phyloP scores from a whole-genome alignment of 35 echinoderm and acorn worm genomes.

The Lytechinus pictus region DNA sequence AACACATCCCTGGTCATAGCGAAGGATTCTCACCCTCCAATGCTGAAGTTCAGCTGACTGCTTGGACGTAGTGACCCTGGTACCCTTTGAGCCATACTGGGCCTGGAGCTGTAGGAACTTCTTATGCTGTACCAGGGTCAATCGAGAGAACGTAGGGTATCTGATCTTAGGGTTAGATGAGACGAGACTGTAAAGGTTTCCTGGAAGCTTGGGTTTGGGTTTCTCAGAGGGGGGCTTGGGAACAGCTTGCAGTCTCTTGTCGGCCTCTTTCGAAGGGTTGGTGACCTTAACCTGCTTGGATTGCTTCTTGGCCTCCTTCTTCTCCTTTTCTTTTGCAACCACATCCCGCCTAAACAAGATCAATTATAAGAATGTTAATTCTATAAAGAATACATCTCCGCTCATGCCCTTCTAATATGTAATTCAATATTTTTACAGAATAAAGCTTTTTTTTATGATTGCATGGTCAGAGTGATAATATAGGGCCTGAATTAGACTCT shows the following conservation, averaged over 20 bases:
- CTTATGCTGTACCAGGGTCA: slow-evolving; percentile 59
- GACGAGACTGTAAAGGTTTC: neutral
- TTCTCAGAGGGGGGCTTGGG: neutral
- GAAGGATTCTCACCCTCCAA: slow-evolving; percentile 48
- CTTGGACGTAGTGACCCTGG: slow-evolving; percentile 33
- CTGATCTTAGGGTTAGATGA: neutral
- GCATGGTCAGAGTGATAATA: too few relatives aligned
- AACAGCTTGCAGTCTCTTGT: neutral
- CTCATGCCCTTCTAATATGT: too few relatives aligned
- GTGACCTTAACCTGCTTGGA: neutral
- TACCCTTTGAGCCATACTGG: slow-evolving; percentile 41
- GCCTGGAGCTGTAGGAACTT: slow-evolving; percentile 41
- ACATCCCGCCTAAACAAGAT: neutral
- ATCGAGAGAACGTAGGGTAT: slow-evolving; percentile 37
- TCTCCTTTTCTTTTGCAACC: neutral
- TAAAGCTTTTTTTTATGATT: too few relatives aligned
- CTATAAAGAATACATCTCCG: too few relatives aligned
- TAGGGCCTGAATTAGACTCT: too few relatives aligned
- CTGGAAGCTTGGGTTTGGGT: neutral
- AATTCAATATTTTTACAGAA: too few relatives aligned
- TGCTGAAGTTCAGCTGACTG: slow-evolving; percentile 54
- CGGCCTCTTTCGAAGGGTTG: neutral
- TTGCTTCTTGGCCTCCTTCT: neutral
- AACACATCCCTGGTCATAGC: neutral
- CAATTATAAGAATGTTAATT: neutral